Base-by-base conservation (phyloP, 2,113 vertebrate species). In the Apodemus sylvaticus region DNA sequence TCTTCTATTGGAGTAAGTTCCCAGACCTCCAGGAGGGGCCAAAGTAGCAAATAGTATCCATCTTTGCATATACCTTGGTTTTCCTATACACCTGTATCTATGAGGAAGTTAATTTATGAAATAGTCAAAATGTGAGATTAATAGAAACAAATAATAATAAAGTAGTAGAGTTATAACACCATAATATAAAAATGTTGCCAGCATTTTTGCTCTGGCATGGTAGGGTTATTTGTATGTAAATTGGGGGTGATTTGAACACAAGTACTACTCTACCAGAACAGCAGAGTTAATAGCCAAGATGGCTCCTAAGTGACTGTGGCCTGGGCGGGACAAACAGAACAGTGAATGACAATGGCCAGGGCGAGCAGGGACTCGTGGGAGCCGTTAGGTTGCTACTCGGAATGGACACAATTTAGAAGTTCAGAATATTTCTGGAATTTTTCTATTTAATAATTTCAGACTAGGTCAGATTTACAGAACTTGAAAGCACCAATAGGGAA, bases 401-500 rank as follows among this genome's bases (percentile, higher is more conserved):
- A 92, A 31, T 14, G 73, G 42, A 36, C 3, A 39, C 42, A 51
- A 6, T 76, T 51, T 53, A 8, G 76, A 39, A 86, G 36, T 12
- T 64, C 1, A 7, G 22, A 76, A 29, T 39, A 29, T 34, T 86
- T 74, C 42, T 92, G 34, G 29, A n/a, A 36, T 12, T 79, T 73
- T 13, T 36, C 31, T 31, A 73, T 60, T 24, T 74, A 82, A 58
- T 82, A 51, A 14, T 92, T 74, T 92, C 53, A 60, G 22, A 85
- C 4, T 22, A 64, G 45, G 24, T 53, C 64, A 3, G 70, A 92
- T 73, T 19, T 58, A 45, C 39, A 58, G 48, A 55, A 16, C 58
- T 55, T 3, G 6, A 53, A 51, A 13, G 6, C 9, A 3, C 19
- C 60, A 2, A 3, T 74, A n/a, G 48, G 31, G 7, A 0, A 29